Conservation (phyloP, 1,140 invertebrate species). For the Charaxes varanes region DNA sequence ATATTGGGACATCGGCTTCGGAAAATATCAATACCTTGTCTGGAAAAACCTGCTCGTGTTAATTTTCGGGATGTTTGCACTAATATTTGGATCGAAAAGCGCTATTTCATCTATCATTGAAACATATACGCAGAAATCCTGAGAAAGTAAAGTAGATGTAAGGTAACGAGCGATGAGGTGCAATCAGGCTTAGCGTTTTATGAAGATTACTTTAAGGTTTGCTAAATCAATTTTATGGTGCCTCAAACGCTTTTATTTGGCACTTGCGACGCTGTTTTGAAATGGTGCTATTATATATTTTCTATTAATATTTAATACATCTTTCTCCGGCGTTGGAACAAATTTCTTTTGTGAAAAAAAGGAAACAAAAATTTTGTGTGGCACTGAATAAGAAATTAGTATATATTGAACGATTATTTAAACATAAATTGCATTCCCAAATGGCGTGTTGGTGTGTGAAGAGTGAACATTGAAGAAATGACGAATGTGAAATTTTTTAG, state of each 20-base stretch:
- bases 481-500: conserved; percentile 1
- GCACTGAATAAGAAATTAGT: background rate
- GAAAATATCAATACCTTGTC: conserved; percentile 80
- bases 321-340: conserved; percentile 5
- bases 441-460: conserved; percentile 13
- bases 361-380: conserved; percentile 3
- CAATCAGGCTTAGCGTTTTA: conserved; percentile 13
- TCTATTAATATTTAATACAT: conserved; percentile 10
- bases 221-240: conserved; percentile 8
- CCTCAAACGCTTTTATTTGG: background rate
- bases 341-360: conserved; percentile 3
- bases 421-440: conserved; percentile 43
- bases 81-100: conserved; percentile 86
- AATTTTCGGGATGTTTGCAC: conserved; percentile 82
- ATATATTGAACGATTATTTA: conserved; percentile 7
- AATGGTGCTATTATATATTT: conserved; percentile 21
- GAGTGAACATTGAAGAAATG: conserved; percentile 1
- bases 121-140: conserved; percentile 14
- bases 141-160: conserved; percentile 1
- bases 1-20: conserved; percentile 85
- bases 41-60: conserved; percentile 85
- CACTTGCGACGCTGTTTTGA: conserved; percentile 8
- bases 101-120: conserved; percentile 81
- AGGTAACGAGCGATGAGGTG: conserved; percentile 13
- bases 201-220: conserved; percentile 13